A percentile compares a stretch with the other conserved stretches of the same genome.
phyloP scores from a whole-genome alignment of 2,797 vertebrate genomes.

The Hydrophis major region DNA sequence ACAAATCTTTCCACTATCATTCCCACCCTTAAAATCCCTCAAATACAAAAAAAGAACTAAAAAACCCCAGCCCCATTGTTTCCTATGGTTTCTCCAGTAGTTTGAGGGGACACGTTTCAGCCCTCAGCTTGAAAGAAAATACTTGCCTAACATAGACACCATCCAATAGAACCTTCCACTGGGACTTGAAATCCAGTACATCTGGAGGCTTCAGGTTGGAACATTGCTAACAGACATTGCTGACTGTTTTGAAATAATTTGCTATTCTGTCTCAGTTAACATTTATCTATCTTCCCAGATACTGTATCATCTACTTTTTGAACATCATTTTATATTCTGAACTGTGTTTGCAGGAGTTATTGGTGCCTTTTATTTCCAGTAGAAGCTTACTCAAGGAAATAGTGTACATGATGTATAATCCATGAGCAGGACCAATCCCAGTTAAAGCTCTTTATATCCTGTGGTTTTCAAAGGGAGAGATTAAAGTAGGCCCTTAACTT shows the following conservation, averaged over 20 bases:
- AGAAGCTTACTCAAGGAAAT: conserved; percentile 38
- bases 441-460: background rate
- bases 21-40: background rate
- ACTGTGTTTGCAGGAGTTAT: conserved; percentile 6
- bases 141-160: background rate
- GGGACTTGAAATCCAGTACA: background rate
- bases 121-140: background rate
- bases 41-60: background rate
- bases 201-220: background rate
- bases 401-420: background rate
- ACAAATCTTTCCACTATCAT: background rate
- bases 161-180: background rate
- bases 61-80: background rate
- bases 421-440: background rate
- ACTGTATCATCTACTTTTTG: background rate
- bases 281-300: background rate
- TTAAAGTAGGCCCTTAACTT: background rate
- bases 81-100: background rate
- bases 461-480: background rate
- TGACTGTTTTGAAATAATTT: background rate
- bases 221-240: background rate
- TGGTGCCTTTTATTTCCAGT: conserved; percentile 8
- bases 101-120: background rate
- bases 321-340: conserved; percentile 41
- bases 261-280: background rate